Percentiles rank a stretch among this genome's conserved stretches.
Conservation (phyloP, 1,140 invertebrate genomes). For the Zaprionus vittiger region DNA sequence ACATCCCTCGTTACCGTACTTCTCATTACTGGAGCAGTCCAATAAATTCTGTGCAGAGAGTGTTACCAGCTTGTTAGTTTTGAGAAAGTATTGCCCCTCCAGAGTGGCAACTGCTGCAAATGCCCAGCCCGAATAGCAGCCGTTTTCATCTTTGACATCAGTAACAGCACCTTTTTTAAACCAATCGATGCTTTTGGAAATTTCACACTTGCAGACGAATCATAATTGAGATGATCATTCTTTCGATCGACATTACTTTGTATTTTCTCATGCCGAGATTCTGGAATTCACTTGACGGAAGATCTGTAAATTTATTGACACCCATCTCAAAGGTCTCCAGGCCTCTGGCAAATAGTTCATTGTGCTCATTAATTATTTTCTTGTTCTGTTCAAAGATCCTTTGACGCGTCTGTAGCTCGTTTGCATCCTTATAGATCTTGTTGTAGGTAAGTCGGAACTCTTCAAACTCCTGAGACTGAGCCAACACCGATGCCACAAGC, state of each 20-base stretch:
- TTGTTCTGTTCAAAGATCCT: conserved; percentile 94
- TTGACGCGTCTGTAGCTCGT: conserved; percentile 91
- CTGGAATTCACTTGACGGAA: conserved; percentile 91
- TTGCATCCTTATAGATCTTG: conserved; percentile 88
- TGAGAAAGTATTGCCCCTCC: conserved; percentile 89
- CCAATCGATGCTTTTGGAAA: conserved; percentile 93
- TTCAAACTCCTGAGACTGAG: conserved; percentile 84
- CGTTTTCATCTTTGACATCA: conserved; percentile 79
- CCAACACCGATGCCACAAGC: conserved; percentile 90
- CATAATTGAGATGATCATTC: conserved; percentile 85
- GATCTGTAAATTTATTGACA: conserved; percentile 92
- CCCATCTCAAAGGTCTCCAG: conserved; percentile 87
- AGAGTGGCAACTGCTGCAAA: conserved; percentile 87
- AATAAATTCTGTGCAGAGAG: conserved; percentile 96
- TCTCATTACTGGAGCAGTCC: conserved; percentile 89
- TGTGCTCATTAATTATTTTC: conserved; percentile 92
- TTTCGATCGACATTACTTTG: neutral
- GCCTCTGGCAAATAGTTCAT: conserved; percentile 88
- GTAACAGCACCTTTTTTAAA: conserved; percentile 86
- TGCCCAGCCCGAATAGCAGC: conserved; percentile 85
- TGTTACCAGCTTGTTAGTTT: conserved; percentile 88
- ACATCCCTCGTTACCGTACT: conserved; percentile 93
- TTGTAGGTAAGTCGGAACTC: conserved; percentile 86
- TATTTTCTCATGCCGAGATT: conserved; percentile 66
- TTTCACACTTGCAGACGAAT: conserved; percentile 88